Evolutionary conservation across 2,888 invertebrate genomes (phyloP).

Genomic region (Scelioninae gen. 1): DNA sequence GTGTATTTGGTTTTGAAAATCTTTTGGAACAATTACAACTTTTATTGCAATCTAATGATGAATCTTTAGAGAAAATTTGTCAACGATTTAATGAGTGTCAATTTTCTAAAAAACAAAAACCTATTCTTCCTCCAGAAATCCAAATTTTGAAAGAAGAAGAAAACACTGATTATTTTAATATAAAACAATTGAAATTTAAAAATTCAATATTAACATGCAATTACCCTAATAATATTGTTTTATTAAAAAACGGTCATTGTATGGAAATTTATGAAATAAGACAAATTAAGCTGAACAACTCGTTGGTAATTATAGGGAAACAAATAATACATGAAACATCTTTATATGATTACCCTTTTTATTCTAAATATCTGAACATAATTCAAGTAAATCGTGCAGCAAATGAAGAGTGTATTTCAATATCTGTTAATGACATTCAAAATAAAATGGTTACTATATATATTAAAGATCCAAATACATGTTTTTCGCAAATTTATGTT

Average conservation of each 20-base stretch:
- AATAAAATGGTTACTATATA: background rate
- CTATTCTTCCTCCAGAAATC: background rate
- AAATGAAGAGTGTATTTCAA: background rate
- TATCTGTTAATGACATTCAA: background rate
- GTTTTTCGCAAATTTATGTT: background rate
- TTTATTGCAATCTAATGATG: slow-evolving; percentile 5
- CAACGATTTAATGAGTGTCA: slow-evolving; percentile 10
- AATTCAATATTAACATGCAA: background rate
- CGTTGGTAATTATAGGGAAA: background rate
- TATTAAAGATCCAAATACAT: background rate
- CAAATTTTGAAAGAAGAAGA: background rate
- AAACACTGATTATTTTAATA: background rate
- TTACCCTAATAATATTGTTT: background rate
- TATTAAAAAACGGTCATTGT: background rate
- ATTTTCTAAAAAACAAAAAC: slow-evolving; percentile 37
- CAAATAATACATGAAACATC: background rate
- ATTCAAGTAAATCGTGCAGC: background rate
- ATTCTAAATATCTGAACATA: slow-evolving; percentile 1
- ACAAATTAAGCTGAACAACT: background rate
- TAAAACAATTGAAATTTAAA: background rate
- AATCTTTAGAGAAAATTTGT: slow-evolving; percentile 10
- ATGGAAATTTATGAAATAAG: background rate
- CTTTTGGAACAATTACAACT: no score
- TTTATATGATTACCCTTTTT: background rate
- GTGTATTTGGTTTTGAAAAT: no score